A percentile compares a stretch with the other conserved stretches of the same genome.
Conservation (phyloP, 2,888 invertebrate genomes). For the Epistrophella euchroma region DNA sequence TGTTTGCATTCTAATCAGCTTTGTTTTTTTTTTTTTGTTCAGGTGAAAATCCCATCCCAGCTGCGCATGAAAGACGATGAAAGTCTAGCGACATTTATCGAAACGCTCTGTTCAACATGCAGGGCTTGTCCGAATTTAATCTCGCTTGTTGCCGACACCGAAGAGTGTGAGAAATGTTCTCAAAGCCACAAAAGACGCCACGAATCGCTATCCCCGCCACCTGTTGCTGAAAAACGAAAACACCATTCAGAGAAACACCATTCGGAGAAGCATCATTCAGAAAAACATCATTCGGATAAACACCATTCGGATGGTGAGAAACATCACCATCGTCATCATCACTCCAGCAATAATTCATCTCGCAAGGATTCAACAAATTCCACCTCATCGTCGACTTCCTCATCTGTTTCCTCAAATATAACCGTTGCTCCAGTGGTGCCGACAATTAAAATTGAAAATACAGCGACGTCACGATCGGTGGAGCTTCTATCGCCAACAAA, state of each 20-base stretch:
- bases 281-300: slow-evolving; percentile 78
- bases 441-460: slow-evolving; percentile 71
- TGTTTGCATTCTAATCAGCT: background rate
- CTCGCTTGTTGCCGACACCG: slow-evolving; percentile 82
- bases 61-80: slow-evolving; percentile 82
- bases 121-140: slow-evolving; percentile 83
- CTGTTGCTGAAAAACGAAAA: slow-evolving; percentile 80
- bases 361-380: slow-evolving; percentile 71
- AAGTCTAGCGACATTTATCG: slow-evolving; percentile 82
- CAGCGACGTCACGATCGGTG: slow-evolving; percentile 62
- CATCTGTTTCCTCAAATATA: slow-evolving; percentile 45
- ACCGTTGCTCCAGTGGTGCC: slow-evolving; percentile 65
- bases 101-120: slow-evolving; percentile 83
- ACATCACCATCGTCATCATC: slow-evolving; percentile 78
- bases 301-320: slow-evolving; percentile 61
- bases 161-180: slow-evolving; percentile 83
- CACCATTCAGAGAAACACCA: slow-evolving; percentile 67
- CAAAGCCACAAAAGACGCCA: slow-evolving; percentile 80
- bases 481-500: slow-evolving; percentile 79
- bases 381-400: slow-evolving; percentile 54
- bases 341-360: slow-evolving; percentile 41
- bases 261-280: slow-evolving; percentile 79
- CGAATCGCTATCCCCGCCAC: slow-evolving; percentile 80
- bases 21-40: slow-evolving; percentile 1
- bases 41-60: slow-evolving; percentile 83